Evolutionary conservation across 2,113 vertebrate species (phyloP).

Genomic region (Mesitornis unicolor): DNA sequence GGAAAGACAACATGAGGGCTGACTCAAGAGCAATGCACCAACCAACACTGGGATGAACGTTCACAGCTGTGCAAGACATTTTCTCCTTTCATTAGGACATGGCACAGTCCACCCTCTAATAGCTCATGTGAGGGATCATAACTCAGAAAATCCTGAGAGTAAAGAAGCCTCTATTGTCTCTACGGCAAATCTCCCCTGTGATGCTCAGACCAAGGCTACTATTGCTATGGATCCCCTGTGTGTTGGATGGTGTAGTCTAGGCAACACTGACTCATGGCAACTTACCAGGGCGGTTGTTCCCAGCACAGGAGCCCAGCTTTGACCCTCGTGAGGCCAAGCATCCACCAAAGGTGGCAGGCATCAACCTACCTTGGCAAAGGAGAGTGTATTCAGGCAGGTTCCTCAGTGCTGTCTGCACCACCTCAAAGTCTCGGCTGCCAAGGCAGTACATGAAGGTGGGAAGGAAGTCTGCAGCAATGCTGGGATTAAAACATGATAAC

Average conservation of each 20-base stretch:
- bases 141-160: not conserved
- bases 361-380: slow-evolving; percentile 88
- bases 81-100: not conserved
- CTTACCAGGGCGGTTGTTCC: not conserved
- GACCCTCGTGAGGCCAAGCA: not conserved
- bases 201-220: not conserved
- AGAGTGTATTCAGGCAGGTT: slow-evolving; percentile 94
- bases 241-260: not conserved
- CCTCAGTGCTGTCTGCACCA: slow-evolving; percentile 92
- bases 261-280: not conserved
- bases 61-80: not conserved
- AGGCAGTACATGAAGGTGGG: slow-evolving; percentile 97
- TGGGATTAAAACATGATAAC: slow-evolving; percentile 35
- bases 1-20: not conserved
- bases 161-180: not conserved
- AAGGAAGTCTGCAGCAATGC: slow-evolving; percentile 90
- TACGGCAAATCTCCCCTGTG: not conserved
- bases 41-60: not conserved
- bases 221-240: fast-evolving
- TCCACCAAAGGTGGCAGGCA: too few relatives aligned
- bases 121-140: not conserved
- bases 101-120: not conserved
- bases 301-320: not conserved
- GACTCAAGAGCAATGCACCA: not conserved
- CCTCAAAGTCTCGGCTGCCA: slow-evolving; percentile 92